Conservation (phyloP, 37 sponge, comb jelly and placozoan genomes). For the Chondrosia reniformis region DNA sequence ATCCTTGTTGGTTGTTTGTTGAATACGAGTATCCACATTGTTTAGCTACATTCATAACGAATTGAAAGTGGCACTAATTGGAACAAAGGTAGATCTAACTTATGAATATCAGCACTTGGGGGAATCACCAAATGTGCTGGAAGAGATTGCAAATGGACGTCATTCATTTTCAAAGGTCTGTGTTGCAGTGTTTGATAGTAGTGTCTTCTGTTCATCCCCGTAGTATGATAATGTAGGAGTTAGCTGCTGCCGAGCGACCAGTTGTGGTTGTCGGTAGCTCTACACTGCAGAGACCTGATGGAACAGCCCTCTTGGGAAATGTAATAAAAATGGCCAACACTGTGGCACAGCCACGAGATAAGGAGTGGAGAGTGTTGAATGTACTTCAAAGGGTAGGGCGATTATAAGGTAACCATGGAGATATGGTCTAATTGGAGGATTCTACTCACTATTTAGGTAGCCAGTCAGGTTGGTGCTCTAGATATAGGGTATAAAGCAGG, state of each 20-base stretch:
- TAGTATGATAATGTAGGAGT: constrained; percentile 16
- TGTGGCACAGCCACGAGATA: constrained; percentile 17
- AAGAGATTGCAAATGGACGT: constrained; percentile 62
- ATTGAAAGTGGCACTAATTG: constrained; percentile 63
- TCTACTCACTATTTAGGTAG: constrained; percentile 28
- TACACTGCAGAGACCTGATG: constrained; percentile 54
- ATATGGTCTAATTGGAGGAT: constrained; percentile 7
- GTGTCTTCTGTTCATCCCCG: not conserved
- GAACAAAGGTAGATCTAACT: constrained; percentile 78
- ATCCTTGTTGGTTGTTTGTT: not conserved
- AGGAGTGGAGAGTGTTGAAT: constrained; percentile 75
- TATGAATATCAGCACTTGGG: constrained; percentile 86
- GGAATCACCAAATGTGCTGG: constrained; percentile 48
- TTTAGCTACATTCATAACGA: constrained; percentile 86
- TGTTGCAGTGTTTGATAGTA: constrained; percentile 3
- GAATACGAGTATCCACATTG: not conserved
- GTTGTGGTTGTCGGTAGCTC: constrained; percentile 77
- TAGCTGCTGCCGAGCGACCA: constrained; percentile 64
- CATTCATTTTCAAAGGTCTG: constrained; percentile 88
- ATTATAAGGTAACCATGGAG: not conserved
- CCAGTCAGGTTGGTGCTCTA: constrained; percentile 95
- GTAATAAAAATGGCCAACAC: constrained; percentile 39
- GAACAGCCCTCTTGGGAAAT: constrained; percentile 33
- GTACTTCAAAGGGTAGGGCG: constrained; percentile 68
- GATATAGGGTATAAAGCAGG: constrained; percentile 79